phyloP scores from a whole-genome alignment of 1,140 invertebrate species.

The Aculops lycopersici region DNA sequence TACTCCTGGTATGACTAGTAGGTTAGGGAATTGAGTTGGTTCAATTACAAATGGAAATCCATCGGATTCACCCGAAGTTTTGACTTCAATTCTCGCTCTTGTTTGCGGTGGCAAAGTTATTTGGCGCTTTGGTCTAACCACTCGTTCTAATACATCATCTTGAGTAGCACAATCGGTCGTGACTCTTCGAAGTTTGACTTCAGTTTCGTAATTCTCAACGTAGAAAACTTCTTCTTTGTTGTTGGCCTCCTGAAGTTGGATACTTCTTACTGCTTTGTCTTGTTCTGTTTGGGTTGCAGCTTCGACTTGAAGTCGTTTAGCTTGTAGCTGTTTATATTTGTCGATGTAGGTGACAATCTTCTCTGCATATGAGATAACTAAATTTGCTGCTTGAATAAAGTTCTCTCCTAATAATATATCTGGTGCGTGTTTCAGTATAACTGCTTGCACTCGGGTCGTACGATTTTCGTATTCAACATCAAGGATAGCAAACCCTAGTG shows the following conservation, averaged over 20 bases:
- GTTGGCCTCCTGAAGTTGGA: background rate
- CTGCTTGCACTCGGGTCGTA: background rate
- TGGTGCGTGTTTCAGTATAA: background rate
- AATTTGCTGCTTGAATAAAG: background rate
- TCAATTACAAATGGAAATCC: no score
- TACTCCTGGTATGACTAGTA: no score
- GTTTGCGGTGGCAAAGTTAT: no score
- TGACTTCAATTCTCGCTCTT: no score
- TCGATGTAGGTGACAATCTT: background rate
- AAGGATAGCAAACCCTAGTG: background rate
- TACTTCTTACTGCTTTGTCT: background rate
- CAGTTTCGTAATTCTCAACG: no score
- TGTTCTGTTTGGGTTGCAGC: background rate
- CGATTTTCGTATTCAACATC: background rate
- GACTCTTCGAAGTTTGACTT: no score
- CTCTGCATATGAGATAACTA: background rate
- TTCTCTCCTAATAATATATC: background rate
- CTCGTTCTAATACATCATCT: no score
- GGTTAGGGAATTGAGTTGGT: no score
- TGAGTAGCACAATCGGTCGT: no score
- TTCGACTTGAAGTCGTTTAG: background rate
- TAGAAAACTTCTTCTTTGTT: no score
- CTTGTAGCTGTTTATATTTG: background rate
- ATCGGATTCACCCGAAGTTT: no score
- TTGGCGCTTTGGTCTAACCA: no score